phyloP scores from a whole-genome alignment of 2,797 vertebrate species.

The Pagetopsis macropterus region DNA sequence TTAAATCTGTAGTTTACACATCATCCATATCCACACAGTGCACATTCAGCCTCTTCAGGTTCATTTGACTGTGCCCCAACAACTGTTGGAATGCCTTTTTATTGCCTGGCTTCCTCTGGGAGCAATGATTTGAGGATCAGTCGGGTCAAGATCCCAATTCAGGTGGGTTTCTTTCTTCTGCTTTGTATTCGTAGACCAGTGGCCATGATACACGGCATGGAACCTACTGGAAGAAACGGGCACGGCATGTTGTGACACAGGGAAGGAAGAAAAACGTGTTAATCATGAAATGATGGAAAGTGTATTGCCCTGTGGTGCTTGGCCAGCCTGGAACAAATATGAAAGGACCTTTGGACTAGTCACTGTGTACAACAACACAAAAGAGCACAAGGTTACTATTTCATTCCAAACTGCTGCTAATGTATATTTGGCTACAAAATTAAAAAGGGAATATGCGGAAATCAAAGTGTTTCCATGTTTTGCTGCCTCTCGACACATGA shows the following conservation, averaged over 20 bases:
- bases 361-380: slow-evolving; percentile 51
- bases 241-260: slow-evolving; percentile 23
- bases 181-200: slow-evolving; percentile 34
- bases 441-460: slow-evolving; percentile 81
- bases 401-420: slow-evolving; percentile 77
- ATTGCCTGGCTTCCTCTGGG: slow-evolving; percentile 39
- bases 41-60: slow-evolving; percentile 33
- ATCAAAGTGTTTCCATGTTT: slow-evolving; percentile 68
- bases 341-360: slow-evolving; percentile 51
- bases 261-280: slow-evolving; percentile 15
- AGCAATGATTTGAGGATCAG: slow-evolving; percentile 31
- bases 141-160: slow-evolving; percentile 25
- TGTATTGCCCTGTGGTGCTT: slow-evolving; percentile 34
- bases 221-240: slow-evolving; percentile 43
- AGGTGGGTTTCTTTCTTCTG: slow-evolving; percentile 28
- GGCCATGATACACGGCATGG: slow-evolving; percentile 7
- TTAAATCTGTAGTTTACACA: slow-evolving; percentile 41
- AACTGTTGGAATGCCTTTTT: slow-evolving; percentile 43
- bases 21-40: slow-evolving; percentile 37
- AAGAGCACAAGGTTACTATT: slow-evolving; percentile 69
- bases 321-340: slow-evolving; percentile 45
- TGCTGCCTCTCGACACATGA: slow-evolving; percentile 67
- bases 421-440: slow-evolving; percentile 73
- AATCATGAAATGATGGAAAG: slow-evolving; percentile 17
- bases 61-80: slow-evolving; percentile 37